Percentiles rank a stretch among this genome's conserved stretches.
These are phyloP conservation scores for Phrynocephalus versicolor DNA, from an alignment of 2,113 vertebrate species.

Conservation along the genomic window DNA sequence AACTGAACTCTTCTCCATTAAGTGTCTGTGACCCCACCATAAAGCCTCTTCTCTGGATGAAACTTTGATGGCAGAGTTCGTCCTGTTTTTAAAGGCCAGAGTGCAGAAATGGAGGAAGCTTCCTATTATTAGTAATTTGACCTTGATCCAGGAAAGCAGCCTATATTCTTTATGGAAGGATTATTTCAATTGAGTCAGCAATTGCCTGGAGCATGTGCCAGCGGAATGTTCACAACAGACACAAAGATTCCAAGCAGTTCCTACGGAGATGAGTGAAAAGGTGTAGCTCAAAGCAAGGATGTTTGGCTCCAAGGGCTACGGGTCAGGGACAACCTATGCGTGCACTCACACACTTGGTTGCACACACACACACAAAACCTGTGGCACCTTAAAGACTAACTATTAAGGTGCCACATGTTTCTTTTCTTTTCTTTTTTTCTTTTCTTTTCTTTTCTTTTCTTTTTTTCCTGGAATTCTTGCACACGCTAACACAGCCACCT, in stretches of 20 bases:
- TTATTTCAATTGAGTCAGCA: not conserved
- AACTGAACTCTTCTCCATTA: not conserved
- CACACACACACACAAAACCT: no score
- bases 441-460: no score
- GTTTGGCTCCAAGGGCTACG: not conserved
- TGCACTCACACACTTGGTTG: not conserved
- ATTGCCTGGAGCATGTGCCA: not conserved
- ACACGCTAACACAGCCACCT: no score
- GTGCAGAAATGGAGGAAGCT: fast-evolving
- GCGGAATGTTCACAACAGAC: not conserved
- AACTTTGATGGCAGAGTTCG: not conserved
- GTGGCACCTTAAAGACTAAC: no score
- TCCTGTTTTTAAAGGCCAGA: not conserved
- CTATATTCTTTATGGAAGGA: not conserved
- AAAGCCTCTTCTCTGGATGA: not conserved
- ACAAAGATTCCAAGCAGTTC: not conserved
- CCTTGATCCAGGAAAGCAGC: slow-evolving; percentile 19
- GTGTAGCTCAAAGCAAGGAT: not conserved
- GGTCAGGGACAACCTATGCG: no score
- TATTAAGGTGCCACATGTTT: no score
- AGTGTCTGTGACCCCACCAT: not conserved
- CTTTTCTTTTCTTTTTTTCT: no score
- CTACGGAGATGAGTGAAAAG: not conserved
- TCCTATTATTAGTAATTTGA: not conserved
- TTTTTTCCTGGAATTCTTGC: no score